Evolutionary conservation across 2,888 invertebrate species (phyloP), one percentile per base, ranked within the genome.

Genomic region (Andrena camellia): DNA sequence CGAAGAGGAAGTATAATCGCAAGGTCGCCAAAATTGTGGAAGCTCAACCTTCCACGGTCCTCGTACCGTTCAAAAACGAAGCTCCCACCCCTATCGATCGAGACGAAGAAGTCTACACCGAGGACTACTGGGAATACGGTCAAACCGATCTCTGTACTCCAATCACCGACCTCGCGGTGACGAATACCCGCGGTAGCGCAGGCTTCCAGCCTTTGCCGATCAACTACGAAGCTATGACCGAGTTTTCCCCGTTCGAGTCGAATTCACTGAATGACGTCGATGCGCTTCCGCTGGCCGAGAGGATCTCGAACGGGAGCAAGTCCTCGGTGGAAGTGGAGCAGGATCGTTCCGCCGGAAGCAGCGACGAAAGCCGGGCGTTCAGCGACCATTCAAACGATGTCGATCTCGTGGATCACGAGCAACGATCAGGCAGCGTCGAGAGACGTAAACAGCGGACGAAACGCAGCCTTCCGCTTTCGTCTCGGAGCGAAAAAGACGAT

Each of bases 221-320:
- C 23, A 23, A 57, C 8, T 26, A 4, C 26, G 26, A 57, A 26
- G 0, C 20, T 6, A 6, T 8, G n/a, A 10, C 23, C 57, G 57
- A 26, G 52, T 8, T 52, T 20, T 7, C 2, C 57, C 4, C 57
- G 23, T 57, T 23, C 57, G 57, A 57, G 10, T 20, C 42, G 13
- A 20, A 62, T 33, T 33, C 62, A 20, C 48, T 26, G 50, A 59
- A 64, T 13, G 69, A 81, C 6, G 10, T 26, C 4, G 57, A 68
- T 23, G 20, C 42, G 57, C 26, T 48, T 17, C 62, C 70, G 0
- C 10, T 67, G 52, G 31, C 23, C 54, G 20, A 73, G 8, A 42
- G 57, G 17, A 35, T 69, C 10, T 42, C 74, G 23, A 31, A 23
- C 26, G 63, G 67, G 23, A 60, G 33, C 35, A 50, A 67, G 10